Conservation (phyloP, 1,140 invertebrate genomes). For the Elymnias hypermnestra region DNA sequence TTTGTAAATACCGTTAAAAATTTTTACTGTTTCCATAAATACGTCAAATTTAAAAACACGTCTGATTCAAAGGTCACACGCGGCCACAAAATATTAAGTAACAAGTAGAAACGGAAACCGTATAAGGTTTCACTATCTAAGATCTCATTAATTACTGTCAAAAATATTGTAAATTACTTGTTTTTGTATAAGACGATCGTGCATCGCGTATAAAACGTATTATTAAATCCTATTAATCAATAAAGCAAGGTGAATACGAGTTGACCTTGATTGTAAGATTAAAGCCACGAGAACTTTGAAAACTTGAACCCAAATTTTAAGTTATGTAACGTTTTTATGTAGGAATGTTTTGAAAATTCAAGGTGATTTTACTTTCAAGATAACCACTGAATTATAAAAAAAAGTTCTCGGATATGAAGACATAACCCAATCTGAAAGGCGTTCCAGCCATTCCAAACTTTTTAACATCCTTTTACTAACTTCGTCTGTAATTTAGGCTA, state of each 20-base stretch:
- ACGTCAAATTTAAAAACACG: too few relatives aligned
- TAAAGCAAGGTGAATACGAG: conserved; percentile 22
- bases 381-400: too few relatives aligned
- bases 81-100: conserved; percentile 19
- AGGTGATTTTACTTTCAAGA: too few relatives aligned
- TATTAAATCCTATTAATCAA: conserved; percentile 33
- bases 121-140: conserved; percentile 28
- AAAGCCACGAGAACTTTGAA: conserved; percentile 8
- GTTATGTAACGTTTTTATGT: too few relatives aligned
- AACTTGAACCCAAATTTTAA: conserved; percentile 7
- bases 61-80: conserved; percentile 17
- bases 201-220: conserved; percentile 17
- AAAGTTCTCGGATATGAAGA: too few relatives aligned
- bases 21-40: too few relatives aligned
- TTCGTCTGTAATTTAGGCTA: too few relatives aligned
- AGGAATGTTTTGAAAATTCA: too few relatives aligned
- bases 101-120: conserved; percentile 10
- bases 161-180: conserved; percentile 24
- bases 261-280: conserved; percentile 21
- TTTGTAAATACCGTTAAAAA: too few relatives aligned
- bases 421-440: too few relatives aligned
- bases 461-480: too few relatives aligned
- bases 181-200: conserved; percentile 22
- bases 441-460: too few relatives aligned
- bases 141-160: conserved; percentile 29